Base-by-base conservation (phyloP, 1,140 invertebrate species). In the Eueides isabella region DNA sequence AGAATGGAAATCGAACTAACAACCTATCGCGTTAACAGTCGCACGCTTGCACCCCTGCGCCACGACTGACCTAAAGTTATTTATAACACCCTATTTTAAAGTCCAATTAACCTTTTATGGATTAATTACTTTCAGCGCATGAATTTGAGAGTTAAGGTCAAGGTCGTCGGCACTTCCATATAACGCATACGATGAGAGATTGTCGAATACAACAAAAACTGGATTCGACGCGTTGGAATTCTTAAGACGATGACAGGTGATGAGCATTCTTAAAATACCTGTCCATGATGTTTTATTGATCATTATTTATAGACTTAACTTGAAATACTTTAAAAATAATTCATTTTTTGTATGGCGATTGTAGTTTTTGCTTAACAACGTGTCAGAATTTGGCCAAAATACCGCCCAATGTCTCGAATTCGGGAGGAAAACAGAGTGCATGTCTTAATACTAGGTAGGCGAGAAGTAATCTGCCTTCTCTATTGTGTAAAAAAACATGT, bases 171-270 rank as follows among this genome's bases (percentile, higher is more conserved):
- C 41, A 44, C 44, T 55, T 12, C 16, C 14, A 44, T 6, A 26
- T 9, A 9, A 55, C 48, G 3, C 41, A 19, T n/a, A n/a, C n/a
- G n/a, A n/a, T n/a, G 19, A 4, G 23, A 0, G 41, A 61, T 28
- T 31, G 70, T 72, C 61, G 66, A 61, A 76, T 76, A 65, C 66
- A 41, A 65, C 66, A 76, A 72, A 76, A 72, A 72, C 62, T 14
- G 33, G 16, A 35, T 26, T 31, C 26, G n/a, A 64, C 35, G 16
- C 23, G n/a, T n/a, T 41, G 62, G 44, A 70, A 70, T 70, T 35
- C n/a, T 38, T 26, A 12, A 55, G 19, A 26, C 48, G 5, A 9
- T 23, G 48, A 55, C 48, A 55, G 23, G 48, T 55, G 48, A 2
- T 26, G 48, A 0, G 26, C 48, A 26, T 26, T 55, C 48, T 55